Percentiles rank a stretch among this genome's conserved stretches.
phyloP scores from a whole-genome alignment of 2,888 invertebrate species.

The Melieria crassipennis region DNA sequence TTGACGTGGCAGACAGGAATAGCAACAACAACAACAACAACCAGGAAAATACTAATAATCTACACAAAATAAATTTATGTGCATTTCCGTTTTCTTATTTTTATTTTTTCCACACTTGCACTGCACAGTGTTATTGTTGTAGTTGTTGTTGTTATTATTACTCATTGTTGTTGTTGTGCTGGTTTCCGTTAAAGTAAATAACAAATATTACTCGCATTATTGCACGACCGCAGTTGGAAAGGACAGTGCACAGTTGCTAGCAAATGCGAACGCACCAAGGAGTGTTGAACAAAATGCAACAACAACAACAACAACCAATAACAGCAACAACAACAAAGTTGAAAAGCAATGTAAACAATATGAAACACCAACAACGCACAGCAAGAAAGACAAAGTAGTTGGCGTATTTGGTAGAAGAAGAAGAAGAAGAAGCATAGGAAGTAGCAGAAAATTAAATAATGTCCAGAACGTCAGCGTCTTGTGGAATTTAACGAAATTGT shows the following conservation, averaged over 20 bases:
- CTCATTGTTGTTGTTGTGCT: slow-evolving; percentile 38
- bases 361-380: slow-evolving; percentile 5
- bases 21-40: slow-evolving; percentile 16
- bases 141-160: not conserved
- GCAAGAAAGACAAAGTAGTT: not conserved
- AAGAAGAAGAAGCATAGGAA: not conserved
- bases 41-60: slow-evolving; percentile 49
- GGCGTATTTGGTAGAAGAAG: not conserved
- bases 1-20: not conserved
- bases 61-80: slow-evolving; percentile 61
- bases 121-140: not conserved
- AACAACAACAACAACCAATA: slow-evolving; percentile 6
- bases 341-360: slow-evolving; percentile 14
- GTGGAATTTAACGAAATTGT: not conserved
- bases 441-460: not conserved
- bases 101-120: slow-evolving; percentile 36
- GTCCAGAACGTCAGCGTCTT: not conserved
- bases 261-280: slow-evolving; percentile 7
- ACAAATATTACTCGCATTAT: slow-evolving; percentile 63
- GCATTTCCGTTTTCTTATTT: slow-evolving; percentile 57
- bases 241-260: slow-evolving; percentile 2
- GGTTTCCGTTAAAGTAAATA: slow-evolving; percentile 63
- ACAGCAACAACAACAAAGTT: slow-evolving; percentile 19
- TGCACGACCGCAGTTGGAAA: slow-evolving; percentile 49
- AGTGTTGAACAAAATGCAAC: slow-evolving; percentile 2